phyloP scores from a whole-genome alignment of 2,888 invertebrate species.

The Pycnomerus fuliginosus region DNA sequence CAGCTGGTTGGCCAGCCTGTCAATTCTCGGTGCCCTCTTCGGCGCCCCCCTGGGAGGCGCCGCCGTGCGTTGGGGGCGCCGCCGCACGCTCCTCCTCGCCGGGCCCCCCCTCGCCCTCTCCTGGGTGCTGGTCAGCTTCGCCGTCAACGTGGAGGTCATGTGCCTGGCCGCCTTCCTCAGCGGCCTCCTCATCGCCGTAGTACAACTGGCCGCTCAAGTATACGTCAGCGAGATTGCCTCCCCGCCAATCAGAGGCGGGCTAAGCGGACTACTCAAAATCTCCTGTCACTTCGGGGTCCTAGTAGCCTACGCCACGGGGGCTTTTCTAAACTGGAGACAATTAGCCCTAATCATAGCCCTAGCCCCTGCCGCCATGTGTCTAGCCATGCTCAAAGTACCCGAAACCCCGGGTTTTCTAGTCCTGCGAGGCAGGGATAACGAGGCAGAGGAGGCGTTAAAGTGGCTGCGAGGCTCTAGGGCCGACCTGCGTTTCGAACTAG shows the following conservation, averaged over 20 bases:
- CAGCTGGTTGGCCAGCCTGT: slow-evolving; percentile 79
- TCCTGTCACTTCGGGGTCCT: slow-evolving; percentile 83
- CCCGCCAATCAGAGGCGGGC: slow-evolving; percentile 80
- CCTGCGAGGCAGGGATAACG: slow-evolving; percentile 72
- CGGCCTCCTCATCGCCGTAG: slow-evolving; percentile 58
- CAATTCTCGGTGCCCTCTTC: slow-evolving; percentile 75
- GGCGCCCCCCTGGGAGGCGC: slow-evolving; percentile 80
- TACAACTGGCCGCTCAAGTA: slow-evolving; percentile 57
- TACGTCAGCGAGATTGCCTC: slow-evolving; percentile 91
- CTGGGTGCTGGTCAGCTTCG: slow-evolving; percentile 80
- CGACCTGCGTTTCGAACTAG: slow-evolving; percentile 74
- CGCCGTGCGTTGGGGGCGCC: slow-evolving; percentile 72
- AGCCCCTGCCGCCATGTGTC: slow-evolving; percentile 74
- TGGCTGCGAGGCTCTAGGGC: slow-evolving; percentile 78
- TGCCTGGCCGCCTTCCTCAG: slow-evolving; percentile 82
- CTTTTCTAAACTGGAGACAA: slow-evolving; percentile 81
- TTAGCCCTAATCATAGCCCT: slow-evolving; percentile 78
- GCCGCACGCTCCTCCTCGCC: slow-evolving; percentile 68
- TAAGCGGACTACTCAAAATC: slow-evolving; percentile 84
- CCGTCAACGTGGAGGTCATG: slow-evolving; percentile 76
- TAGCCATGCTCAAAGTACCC: slow-evolving; percentile 76
- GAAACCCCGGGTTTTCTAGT: slow-evolving; percentile 87
- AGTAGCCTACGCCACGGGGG: slow-evolving; percentile 79
- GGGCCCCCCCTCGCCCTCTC: slow-evolving; percentile 76
- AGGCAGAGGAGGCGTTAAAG: slow-evolving; percentile 72